Percentiles rank a stretch among this genome's conserved stretches.
These are phyloP conservation scores for Lasioglossum zephyrum DNA, from an alignment of 2,888 invertebrate species.

Conservation along the genomic window DNA sequence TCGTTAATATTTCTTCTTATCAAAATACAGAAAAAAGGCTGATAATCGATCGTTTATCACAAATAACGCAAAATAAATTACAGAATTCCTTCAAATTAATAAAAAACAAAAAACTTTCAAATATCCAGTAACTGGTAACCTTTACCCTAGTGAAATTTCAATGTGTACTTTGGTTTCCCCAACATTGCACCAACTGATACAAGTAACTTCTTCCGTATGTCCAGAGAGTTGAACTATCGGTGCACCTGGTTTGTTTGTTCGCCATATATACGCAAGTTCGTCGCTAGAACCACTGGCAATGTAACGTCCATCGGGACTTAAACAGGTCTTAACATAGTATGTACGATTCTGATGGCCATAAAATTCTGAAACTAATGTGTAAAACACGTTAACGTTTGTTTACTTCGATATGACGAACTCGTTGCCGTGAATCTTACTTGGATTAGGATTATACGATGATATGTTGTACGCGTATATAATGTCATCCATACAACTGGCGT, in stretches of 20 bases:
- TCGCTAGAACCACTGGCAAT: slow-evolving; percentile 95
- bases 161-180: slow-evolving; percentile 85
- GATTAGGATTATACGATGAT: slow-evolving; percentile 88
- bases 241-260: slow-evolving; percentile 86
- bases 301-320: slow-evolving; percentile 93
- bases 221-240: slow-evolving; percentile 90
- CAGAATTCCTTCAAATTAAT: no score
- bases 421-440: slow-evolving; percentile 84
- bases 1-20: no score
- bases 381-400: slow-evolving; percentile 10
- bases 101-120: no score
- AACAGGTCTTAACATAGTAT: slow-evolving; percentile 93
- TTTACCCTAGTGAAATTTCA: neutral
- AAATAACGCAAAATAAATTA: no score
- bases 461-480: slow-evolving; percentile 94
- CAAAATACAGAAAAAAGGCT: no score
- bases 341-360: slow-evolving; percentile 91
- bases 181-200: slow-evolving; percentile 91
- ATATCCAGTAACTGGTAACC: no score
- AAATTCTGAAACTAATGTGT: slow-evolving; percentile 81
- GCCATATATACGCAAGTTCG: slow-evolving; percentile 95
- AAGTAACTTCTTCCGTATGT: slow-evolving; percentile 94
- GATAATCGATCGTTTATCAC: no score
- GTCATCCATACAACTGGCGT: slow-evolving; percentile 95
- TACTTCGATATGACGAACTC: neutral